phyloP scores from a whole-genome alignment of 2,113 vertebrate species.

The Acrocephalus arundinaceus region DNA sequence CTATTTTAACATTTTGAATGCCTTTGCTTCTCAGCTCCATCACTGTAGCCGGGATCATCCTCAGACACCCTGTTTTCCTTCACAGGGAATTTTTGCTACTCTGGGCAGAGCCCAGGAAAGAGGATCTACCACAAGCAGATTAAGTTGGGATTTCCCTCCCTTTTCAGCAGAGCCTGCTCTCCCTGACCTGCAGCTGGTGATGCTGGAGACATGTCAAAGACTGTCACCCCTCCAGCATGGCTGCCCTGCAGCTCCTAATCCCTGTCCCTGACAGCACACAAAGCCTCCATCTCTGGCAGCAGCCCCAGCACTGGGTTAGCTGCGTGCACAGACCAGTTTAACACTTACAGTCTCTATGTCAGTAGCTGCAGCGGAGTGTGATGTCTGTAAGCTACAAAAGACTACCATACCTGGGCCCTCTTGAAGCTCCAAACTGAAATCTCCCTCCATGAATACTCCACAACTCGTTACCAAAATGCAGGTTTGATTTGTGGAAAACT shows the following conservation, averaged over 20 bases:
- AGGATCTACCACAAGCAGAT: not conserved
- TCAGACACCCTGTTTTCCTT: not conserved
- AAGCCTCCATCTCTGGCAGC: not conserved
- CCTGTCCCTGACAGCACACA: not conserved
- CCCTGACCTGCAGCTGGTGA: rapidly evolving
- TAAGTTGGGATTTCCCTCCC: not conserved
- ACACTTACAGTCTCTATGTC: rapidly evolving
- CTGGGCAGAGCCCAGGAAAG: not conserved
- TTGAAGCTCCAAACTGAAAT: not conserved
- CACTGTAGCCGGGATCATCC: not conserved
- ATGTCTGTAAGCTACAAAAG: not conserved
- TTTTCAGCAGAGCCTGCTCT: not conserved
- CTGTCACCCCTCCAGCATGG: not conserved
- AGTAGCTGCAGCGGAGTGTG: not conserved
- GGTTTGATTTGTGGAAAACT: not conserved
- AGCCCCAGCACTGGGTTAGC: not conserved
- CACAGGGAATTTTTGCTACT: not conserved
- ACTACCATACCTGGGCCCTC: not conserved
- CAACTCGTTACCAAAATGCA: not conserved
- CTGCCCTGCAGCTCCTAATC: not conserved
- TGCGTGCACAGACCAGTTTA: not conserved
- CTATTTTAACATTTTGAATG: not conserved
- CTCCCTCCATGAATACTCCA: not conserved
- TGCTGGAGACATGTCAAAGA: not conserved
- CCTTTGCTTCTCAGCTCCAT: not conserved